Evolutionary conservation across 2,888 invertebrate genomes (phyloP).

Genomic region (Heliothis peltigera): DNA sequence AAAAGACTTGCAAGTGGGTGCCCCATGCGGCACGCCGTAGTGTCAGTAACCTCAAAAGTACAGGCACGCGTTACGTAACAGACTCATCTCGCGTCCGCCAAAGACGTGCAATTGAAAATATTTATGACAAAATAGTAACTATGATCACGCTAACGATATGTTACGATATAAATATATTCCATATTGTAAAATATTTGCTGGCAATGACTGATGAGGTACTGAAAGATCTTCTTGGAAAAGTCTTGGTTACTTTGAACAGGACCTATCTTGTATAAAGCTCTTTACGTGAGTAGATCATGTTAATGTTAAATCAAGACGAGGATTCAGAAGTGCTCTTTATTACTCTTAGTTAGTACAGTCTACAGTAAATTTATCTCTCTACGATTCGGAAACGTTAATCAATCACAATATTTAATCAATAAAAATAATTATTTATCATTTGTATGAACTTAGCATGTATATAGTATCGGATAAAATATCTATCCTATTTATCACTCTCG

Average conservation of each 20-base stretch:
- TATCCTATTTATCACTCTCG: constrained; percentile 4
- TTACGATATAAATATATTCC: constrained; percentile 45
- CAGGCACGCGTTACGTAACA: constrained; percentile 72
- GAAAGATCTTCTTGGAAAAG: constrained; percentile 14
- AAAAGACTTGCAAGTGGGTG: constrained; percentile 52
- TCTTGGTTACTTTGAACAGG: too few relatives aligned
- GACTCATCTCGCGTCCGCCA: constrained; percentile 67
- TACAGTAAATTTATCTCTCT: too few relatives aligned
- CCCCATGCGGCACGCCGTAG: constrained; percentile 59
- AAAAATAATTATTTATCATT: too few relatives aligned
- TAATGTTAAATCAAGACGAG: too few relatives aligned
- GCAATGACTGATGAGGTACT: constrained; percentile 24
- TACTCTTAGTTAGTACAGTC: too few relatives aligned
- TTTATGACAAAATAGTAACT: constrained; percentile 58
- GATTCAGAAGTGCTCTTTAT: too few relatives aligned
- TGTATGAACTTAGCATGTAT: too few relatives aligned
- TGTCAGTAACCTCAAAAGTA: constrained; percentile 75
- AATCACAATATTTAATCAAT: too few relatives aligned
- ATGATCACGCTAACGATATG: constrained; percentile 46
- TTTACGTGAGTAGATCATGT: too few relatives aligned
- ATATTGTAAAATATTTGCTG: constrained; percentile 44
- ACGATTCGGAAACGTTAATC: too few relatives aligned
- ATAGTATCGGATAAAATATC: neutral
- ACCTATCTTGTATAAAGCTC: too few relatives aligned
- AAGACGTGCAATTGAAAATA: constrained; percentile 60